These are phyloP conservation scores for Characodon lateralis DNA, from an alignment of 2,797 vertebrate genomes.

Conservation along the genomic window DNA sequence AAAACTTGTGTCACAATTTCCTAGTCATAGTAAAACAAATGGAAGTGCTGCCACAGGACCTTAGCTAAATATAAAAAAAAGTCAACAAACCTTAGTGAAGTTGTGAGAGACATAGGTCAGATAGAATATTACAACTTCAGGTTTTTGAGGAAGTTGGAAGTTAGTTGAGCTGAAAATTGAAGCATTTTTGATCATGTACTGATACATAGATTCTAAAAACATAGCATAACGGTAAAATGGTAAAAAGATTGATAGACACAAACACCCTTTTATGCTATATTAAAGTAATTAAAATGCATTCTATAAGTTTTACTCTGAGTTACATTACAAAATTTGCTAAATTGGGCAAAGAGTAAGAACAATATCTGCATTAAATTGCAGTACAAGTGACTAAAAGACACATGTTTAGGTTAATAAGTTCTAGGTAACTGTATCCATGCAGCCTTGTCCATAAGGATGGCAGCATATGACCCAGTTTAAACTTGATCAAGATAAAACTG, in stretches of 20 bases:
- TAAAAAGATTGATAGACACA: not conserved
- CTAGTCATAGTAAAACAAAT: too few relatives aligned
- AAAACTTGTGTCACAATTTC: too few relatives aligned
- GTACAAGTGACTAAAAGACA: slow-evolving; percentile 44
- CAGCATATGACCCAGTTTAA: not conserved
- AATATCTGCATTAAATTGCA: not conserved
- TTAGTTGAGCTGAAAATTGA: too few relatives aligned
- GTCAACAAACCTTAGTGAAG: too few relatives aligned
- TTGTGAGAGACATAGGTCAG: too few relatives aligned
- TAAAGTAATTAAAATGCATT: not conserved
- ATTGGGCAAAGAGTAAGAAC: not conserved
- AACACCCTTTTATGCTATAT: not conserved
- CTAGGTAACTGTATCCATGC: not conserved
- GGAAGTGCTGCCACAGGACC: too few relatives aligned
- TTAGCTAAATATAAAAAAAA: too few relatives aligned
- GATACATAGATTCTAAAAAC: too few relatives aligned
- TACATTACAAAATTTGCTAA: not conserved
- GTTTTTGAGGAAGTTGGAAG: too few relatives aligned
- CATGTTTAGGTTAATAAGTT: slow-evolving; percentile 16
- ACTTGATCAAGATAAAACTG: slow-evolving; percentile 7
- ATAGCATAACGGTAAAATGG: too few relatives aligned
- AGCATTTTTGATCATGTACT: too few relatives aligned
- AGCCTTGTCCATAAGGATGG: slow-evolving; percentile 5
- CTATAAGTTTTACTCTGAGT: slow-evolving; percentile 16
- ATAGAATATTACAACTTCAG: too few relatives aligned